Base-by-base conservation (phyloP, 1,140 invertebrate genomes). In the Drosophila eugracilis region DNA sequence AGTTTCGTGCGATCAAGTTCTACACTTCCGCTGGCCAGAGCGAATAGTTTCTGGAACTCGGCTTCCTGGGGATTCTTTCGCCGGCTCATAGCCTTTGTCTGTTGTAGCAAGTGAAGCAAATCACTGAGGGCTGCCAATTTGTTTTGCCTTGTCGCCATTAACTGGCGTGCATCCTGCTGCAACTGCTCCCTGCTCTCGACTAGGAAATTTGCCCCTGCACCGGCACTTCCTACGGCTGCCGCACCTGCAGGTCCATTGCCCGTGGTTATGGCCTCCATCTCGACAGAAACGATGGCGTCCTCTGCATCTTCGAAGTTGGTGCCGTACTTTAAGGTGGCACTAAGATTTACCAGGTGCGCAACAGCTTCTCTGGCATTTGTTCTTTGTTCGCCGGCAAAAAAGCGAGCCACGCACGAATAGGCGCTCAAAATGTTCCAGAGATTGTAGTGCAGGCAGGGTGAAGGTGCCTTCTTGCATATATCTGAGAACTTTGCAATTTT, bases 361-460 rank as follows among this genome's bases (percentile, higher is more conserved):
- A 92, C 85, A 7, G 93, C 93, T 90, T 96, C 95, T 4, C 92
- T 75, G 6, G 93, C 66, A 77, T 94, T 94, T 24, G 94, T 92
- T n/a, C 91, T 75, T 88, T 94, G 93, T 75, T 96, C 95, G 19
- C 95, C 95, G 81, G 95, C 94, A 73, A 95, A 96, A 86, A 95
- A 95, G 15, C 95, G 92, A 26, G 93, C 92, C 9, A 92, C 93
- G 52, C 94, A 95, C 1, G 93, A 93, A 86, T 96, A 96, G 10
- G 95, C 92, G 17, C 93, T 92, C 5, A 96, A 62, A 1, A 96
- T 92, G 90, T 96, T 96, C 44, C 94, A 91, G 7, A 96, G 91
- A 85, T 96, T 96, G 72, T 92, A 95, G 67, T 92, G 92, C n/a
- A 96, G 92, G 67, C 92, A 93, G n/a, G 92, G 80, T 19, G 94